A percentile compares a stretch with the other conserved stretches of the same genome.
phyloP scores from a whole-genome alignment of 2,797 vertebrate species.

The Scyliorhinus canicula region DNA sequence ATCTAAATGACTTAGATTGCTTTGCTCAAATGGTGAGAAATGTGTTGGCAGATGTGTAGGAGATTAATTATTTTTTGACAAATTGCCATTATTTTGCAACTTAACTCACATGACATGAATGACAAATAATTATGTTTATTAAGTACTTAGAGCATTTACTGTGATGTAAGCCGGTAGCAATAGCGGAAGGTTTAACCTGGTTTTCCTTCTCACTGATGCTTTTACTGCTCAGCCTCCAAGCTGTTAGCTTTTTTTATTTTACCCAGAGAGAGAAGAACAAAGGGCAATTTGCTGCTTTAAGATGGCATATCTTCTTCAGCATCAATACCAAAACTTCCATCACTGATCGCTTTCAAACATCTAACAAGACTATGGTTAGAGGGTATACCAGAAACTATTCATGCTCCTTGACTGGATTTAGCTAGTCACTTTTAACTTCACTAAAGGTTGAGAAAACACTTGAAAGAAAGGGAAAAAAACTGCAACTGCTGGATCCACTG shows the following conservation, averaged over 20 bases:
- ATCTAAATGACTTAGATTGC: background rate
- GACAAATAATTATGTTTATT: background rate
- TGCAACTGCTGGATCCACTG: background rate
- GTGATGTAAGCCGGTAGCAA: background rate
- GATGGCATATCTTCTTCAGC: background rate
- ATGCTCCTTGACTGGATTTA: background rate
- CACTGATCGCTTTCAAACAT: background rate
- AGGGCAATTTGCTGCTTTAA: background rate
- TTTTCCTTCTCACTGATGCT: background rate
- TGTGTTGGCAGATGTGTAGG: background rate
- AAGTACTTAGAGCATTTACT: background rate
- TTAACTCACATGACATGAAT: background rate
- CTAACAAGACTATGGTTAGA: background rate
- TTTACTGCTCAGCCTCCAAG: background rate
- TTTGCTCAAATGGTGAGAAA: background rate
- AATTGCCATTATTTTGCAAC: background rate
- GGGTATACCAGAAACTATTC: background rate
- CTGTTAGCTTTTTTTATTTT: background rate
- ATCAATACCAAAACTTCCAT: background rate
- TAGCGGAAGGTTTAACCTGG: background rate
- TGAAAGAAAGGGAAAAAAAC: background rate
- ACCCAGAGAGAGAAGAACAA: background rate
- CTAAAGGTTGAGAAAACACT: background rate
- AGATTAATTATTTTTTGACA: constrained; percentile 23
- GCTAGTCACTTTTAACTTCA: background rate